Evolutionary conservation across 2,797 vertebrate genomes (phyloP).

Genomic region (Lepidocolaptes lacrymiger): DNA sequence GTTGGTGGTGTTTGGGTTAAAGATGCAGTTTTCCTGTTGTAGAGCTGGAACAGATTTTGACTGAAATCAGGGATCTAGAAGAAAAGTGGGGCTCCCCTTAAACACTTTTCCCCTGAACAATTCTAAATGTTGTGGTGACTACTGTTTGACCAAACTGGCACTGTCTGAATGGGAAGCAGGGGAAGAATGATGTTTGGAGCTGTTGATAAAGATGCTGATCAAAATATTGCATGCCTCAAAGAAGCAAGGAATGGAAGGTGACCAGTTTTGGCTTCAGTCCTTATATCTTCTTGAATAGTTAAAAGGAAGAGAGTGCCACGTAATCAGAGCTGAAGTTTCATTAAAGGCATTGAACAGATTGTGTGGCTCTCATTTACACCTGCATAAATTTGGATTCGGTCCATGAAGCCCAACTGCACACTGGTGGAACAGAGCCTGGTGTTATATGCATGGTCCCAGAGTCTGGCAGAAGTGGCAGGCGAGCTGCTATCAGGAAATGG

Average conservation of each 20-base stretch:
- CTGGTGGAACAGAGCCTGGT: neutral
- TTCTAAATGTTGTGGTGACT: neutral
- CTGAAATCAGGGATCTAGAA: neutral
- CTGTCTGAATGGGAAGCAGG: neutral
- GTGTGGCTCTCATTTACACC: constrained; percentile 22
- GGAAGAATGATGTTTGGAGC: neutral
- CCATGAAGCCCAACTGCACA: neutral
- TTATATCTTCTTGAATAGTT: neutral
- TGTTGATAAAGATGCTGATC: neutral
- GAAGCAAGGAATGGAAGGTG: neutral
- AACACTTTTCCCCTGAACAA: neutral
- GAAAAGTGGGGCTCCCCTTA: neutral
- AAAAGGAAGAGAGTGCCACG: neutral
- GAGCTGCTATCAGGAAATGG: constrained; percentile 49
- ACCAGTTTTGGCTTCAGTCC: neutral
- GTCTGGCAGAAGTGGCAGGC: neutral
- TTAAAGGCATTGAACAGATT: constrained; percentile 1
- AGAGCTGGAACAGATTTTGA: neutral
- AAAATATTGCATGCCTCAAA: neutral
- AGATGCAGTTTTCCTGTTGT: neutral
- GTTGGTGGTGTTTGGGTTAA: neutral
- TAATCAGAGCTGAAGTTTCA: neutral
- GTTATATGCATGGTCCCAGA: neutral
- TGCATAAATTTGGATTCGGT: constrained; percentile 8
- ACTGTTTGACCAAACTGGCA: neutral